Conservation (phyloP, 2,797 vertebrate genomes). For the Argya squamiceps region DNA sequence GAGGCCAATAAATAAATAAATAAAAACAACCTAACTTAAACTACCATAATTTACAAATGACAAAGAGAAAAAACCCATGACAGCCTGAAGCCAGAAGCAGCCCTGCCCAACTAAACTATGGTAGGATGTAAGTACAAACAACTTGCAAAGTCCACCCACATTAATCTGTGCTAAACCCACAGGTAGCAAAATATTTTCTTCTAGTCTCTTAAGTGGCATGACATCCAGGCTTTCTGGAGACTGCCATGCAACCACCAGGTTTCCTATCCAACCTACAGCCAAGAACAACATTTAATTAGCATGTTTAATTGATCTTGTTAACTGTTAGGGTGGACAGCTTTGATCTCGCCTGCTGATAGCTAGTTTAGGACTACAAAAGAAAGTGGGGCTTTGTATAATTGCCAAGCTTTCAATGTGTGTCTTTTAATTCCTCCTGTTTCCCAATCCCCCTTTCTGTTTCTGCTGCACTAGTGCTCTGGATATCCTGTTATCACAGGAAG, state of each 20-base stretch:
- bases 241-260: constrained; percentile 13
- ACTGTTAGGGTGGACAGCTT: constrained; percentile 37
- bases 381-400: constrained; percentile 18
- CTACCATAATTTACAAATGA: not conserved
- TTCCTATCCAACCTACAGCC: constrained; percentile 31
- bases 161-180: constrained; percentile 24
- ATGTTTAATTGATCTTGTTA: constrained; percentile 54
- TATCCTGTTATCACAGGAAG: not conserved
- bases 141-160: constrained; percentile 14
- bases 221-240: constrained; percentile 20
- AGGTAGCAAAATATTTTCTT: constrained; percentile 9
- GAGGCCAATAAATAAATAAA: constrained; percentile 43
- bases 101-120: not conserved
- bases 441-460: not conserved
- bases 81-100: constrained; percentile 18
- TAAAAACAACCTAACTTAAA: not conserved
- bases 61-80: not conserved
- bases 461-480: not conserved
- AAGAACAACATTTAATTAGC: constrained; percentile 57
- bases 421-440: constrained; percentile 17
- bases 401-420: not conserved
- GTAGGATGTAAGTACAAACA: not conserved
- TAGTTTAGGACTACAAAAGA: constrained; percentile 37
- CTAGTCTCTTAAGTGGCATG: not conserved
- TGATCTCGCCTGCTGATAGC: constrained; percentile 46